Evolutionary conservation across 2,888 invertebrate genomes (phyloP).

Genomic region (Stomorhina lunata): DNA sequence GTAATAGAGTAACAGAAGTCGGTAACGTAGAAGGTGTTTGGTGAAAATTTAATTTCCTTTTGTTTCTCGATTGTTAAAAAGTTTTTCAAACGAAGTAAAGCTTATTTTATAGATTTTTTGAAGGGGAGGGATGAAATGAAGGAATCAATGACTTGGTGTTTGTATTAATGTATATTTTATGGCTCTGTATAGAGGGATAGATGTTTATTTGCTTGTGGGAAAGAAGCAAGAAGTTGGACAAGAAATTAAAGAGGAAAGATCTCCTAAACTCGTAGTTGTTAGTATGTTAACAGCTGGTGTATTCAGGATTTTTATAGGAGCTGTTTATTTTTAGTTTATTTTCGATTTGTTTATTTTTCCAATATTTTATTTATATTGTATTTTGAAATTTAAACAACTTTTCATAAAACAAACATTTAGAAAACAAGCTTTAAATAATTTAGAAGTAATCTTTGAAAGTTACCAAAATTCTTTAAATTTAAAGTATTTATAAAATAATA

Average conservation of each 20-base stretch:
- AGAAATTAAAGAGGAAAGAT: neutral
- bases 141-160: too few species aligned
- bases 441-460: too few species aligned
- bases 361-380: neutral
- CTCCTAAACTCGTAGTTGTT: neutral
- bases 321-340: neutral
- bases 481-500: too few species aligned
- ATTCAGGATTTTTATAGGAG: constrained; percentile 11
- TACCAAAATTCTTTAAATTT: too few species aligned
- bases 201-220: neutral
- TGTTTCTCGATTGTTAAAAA: neutral
- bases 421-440: too few species aligned
- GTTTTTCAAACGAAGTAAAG: too few species aligned
- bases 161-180: too few species aligned
- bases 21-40: neutral
- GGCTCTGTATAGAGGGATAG: too few species aligned
- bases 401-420: too few species aligned
- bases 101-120: too few species aligned
- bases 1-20: neutral
- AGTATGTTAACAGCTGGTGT: constrained; percentile 49
- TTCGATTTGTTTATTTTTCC: constrained; percentile 25
- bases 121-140: too few species aligned
- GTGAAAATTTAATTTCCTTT: constrained; percentile 1
- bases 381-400: too few species aligned
- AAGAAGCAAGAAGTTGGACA: neutral